Conservation (phyloP, 2,113 vertebrate genomes). For the Penelope pileata region DNA sequence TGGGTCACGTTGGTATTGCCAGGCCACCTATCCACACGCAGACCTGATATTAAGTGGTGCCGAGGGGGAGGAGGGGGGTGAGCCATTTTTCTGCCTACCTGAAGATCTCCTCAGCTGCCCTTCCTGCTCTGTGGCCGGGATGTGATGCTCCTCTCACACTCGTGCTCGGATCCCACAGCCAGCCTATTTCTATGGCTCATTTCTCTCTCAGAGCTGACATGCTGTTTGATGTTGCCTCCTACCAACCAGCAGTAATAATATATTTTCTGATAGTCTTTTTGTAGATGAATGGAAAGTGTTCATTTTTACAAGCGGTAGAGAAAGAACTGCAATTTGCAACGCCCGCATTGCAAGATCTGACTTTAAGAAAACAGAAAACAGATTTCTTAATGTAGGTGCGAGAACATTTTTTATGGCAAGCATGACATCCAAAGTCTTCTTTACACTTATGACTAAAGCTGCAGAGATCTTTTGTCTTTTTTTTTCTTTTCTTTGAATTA, state of each 20-base stretch:
- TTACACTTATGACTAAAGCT: not conserved
- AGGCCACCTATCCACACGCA: accelerated
- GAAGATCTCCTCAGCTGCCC: not conserved
- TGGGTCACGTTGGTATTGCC: not conserved
- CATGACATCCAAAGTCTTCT: not conserved
- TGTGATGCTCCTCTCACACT: not conserved
- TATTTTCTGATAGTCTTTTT: constrained; percentile 16
- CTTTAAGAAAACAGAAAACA: constrained; percentile 54
- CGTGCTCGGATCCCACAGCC: not conserved
- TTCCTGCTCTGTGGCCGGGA: accelerated
- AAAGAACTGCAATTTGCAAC: constrained; percentile 1
- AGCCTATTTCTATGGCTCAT: constrained; percentile 1
- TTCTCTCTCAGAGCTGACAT: constrained; percentile 3
- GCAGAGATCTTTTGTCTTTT: not conserved
- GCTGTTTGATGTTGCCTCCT: constrained; percentile 46
- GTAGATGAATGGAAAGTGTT: constrained; percentile 32
- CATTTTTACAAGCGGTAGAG: not conserved
- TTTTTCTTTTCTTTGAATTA: not conserved
- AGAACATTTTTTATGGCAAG: constrained; percentile 29
- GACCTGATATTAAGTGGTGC: accelerated
- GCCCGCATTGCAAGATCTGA: not conserved
- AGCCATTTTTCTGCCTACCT: not conserved
- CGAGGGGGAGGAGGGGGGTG: not conserved
- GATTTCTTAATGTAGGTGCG: constrained; percentile 37
- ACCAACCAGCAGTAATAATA: constrained; percentile 37